Evolutionary conservation across 2,888 invertebrate genomes (phyloP), one percentile per base, ranked within the genome.

Genomic region (Saturnia japonica): DNA sequence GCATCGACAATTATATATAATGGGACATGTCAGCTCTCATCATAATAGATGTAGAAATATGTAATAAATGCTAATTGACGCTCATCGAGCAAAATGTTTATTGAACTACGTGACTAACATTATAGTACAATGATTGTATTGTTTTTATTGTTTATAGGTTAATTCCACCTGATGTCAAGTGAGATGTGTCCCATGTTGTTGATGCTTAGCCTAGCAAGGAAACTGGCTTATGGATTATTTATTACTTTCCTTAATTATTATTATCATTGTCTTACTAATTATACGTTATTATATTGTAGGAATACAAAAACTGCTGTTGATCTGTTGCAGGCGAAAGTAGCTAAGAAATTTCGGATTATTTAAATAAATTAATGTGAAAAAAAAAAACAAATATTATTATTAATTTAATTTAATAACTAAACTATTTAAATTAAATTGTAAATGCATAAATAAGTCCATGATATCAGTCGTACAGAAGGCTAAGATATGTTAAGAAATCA

Each of bases 391-490:
- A 25, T 57, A 12, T 25, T 12, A 28, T 60, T 25, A 7, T 11
- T 69, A 34, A 64, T 66, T 68, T 43, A 40, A 64, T 64, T 74
- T 69, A 74, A 71, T 75, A 66, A 71, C 47, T 34, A 67, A 71
- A 51, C 47, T 42, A 68, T 72, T 73, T 74, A 62, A 72, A 74
- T 54, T 68, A n/a, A 67, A 62, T 64, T 76, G 77, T 81, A 80
- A 83, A 80, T 80, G 82, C 80, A 78, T 54, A n/a, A 40, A 68
- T 71, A 71, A 71, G 69, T 71, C 70, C 54, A 66, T 19, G 28
- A 14, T 34, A 68, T 42, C 51, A 25, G 64, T 64, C 67, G 28
- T 60, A 25, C 6, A 60, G 16, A 60, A 25, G 16, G 57, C 57
- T 60, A 60, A 57, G 14, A 11, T 12, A 25, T 60, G 14, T 60